Conservation (phyloP, 2,888 invertebrate species). For the Pollenia labialis region DNA sequence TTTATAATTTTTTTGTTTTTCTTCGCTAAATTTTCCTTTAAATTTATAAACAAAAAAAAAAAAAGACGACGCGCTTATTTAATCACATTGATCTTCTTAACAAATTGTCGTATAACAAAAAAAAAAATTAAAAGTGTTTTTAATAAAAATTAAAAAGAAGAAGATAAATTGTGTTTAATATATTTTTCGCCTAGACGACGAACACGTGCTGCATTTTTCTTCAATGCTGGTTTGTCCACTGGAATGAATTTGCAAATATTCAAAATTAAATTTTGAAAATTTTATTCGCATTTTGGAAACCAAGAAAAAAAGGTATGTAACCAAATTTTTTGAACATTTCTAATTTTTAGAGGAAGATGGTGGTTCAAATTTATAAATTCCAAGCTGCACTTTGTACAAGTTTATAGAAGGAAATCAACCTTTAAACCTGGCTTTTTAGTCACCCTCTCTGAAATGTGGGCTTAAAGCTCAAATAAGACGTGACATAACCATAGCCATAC, state of each 20-base stretch:
- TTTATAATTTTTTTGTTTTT: neutral
- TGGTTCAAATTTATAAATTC: too few relatives aligned
- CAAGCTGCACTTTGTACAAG: too few relatives aligned
- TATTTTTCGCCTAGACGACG: neutral
- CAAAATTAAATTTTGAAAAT: constrained; percentile 10
- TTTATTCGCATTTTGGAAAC: neutral
- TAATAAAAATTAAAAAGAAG: constrained; percentile 27
- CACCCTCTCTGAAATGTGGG: too few relatives aligned
- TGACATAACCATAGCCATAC: too few relatives aligned
- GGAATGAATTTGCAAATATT: constrained; percentile 11
- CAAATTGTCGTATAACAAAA: constrained; percentile 34
- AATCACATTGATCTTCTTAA: constrained; percentile 71
- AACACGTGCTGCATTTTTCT: constrained; percentile 65
- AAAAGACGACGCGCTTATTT: constrained; percentile 6
- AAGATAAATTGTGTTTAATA: constrained; percentile 69
- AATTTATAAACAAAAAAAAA: constrained; percentile 43
- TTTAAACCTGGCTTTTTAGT: too few relatives aligned
- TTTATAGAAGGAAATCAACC: too few relatives aligned
- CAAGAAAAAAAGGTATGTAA: constrained; percentile 25
- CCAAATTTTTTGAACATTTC: neutral
- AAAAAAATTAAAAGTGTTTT: constrained; percentile 17
- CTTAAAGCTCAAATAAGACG: too few relatives aligned
- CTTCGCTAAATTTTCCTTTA: constrained; percentile 19
- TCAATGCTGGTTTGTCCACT: constrained; percentile 10
- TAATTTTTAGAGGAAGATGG: too few relatives aligned